Evolutionary conservation across 2,113 vertebrate species (phyloP), one percentile per base, ranked within the genome.

Genomic region (Grantiella picta): DNA sequence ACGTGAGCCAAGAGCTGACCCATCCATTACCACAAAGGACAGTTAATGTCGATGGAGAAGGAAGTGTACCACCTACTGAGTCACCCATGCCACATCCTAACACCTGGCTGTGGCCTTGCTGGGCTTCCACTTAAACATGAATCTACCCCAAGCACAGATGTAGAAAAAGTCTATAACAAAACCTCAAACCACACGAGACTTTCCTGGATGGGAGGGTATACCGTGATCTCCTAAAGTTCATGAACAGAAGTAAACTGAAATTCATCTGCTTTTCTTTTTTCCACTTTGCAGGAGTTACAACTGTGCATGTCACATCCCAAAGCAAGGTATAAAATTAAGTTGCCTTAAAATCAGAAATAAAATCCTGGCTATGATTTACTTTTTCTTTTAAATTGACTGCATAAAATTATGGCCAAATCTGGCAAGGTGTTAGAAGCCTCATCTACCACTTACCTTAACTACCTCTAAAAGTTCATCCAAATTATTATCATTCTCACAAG

Each of bases 31-130:
- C 93, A 95, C 95, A 97, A 95, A 92, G 93, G 70, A 59, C 87
- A 87, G 66, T 96, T 59, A 66, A 18, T 63, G 81, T n/a, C 94
- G 83, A 57, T 7, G 3, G 57, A 76, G 81, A 81, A 96, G 93
- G 96, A 96, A 95, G 70, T 33, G 91, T 95, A 92, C 89, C 93
- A 80, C 91, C 95, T 94, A 94, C 73, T 97, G 95, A 97, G 94
- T 96, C 96, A 97, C 73, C 63, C 86, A 42, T 10, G 78, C 95
- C 94, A 96, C 96, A 91, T 97, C 93, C 94, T 92, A 95, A 94
- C 89, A 95, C 95, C 95, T 95, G 91, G 27, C 56, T 87, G 80
- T 94, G 82, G 83, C 86, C 69, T 82, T 84, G 57, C 80, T 86
- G 69, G 53, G 12, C 89, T 95, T 68, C 59, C 87, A 92, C 33